phyloP scores from a whole-genome alignment of 2,888 invertebrate genomes.

The Masnerella sp. region DNA sequence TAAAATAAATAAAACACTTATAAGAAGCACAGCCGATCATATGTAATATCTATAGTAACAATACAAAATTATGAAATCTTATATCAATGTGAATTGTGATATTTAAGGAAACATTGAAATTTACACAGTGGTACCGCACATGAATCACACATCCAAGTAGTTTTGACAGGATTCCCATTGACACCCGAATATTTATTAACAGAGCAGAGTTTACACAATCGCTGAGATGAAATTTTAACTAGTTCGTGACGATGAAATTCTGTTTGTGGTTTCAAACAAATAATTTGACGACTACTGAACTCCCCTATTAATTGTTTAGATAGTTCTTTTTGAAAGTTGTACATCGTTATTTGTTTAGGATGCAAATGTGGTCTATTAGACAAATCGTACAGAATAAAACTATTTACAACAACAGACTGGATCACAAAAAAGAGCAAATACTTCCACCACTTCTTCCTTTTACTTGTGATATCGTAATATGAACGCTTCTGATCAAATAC shows the following conservation, averaged over 20 bases:
- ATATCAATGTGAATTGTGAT: too few species aligned
- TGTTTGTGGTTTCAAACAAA: background rate
- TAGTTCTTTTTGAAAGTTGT: conserved; percentile 8
- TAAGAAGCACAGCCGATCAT: too few species aligned
- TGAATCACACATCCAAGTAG: conserved; percentile 12
- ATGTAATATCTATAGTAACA: too few species aligned
- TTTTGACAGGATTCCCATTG: conserved; percentile 4
- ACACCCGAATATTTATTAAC: background rate
- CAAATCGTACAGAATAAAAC: conserved; percentile 26
- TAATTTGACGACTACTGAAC: conserved; percentile 2
- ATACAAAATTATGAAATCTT: too few species aligned
- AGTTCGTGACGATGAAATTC: background rate
- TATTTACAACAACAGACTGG: conserved; percentile 9
- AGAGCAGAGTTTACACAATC: conserved; percentile 1
- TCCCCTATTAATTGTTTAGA: conserved; percentile 13
- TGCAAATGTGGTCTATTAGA: conserved; percentile 14
- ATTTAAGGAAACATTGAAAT: background rate
- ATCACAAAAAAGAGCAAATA: conserved; percentile 16
- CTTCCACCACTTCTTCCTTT: conserved; percentile 27
- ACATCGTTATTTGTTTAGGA: background rate
- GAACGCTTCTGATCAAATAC: conserved; percentile 19
- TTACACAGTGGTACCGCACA: conserved; percentile 13
- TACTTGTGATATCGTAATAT: conserved; percentile 8
- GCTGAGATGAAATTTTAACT: background rate
- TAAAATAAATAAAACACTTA: too few species aligned